Base-by-base conservation (phyloP, 2,888 invertebrate species). In the Encarsia formosa region DNA sequence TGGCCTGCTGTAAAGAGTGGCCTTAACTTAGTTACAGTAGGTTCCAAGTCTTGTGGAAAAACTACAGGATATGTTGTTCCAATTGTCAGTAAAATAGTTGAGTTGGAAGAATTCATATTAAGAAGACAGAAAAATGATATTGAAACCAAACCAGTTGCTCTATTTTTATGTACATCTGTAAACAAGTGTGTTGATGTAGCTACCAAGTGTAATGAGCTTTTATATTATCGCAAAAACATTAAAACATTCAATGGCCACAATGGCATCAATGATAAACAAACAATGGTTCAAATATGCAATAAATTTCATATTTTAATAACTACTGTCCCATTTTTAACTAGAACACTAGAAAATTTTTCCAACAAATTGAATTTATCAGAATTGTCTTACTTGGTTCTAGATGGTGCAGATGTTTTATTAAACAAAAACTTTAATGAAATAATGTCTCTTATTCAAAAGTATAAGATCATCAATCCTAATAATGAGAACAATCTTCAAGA, bases 291-390 rank as follows among this genome's bases (percentile, higher is more conserved):
- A 49, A 63, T 71, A 34, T 67, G 58, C 35, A 84, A 83, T 61
- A 85, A 86, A 0, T 86, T 85, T 66, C 85, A 88, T 61, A 74
- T 91, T 39, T 72, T 91, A 31, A 78, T 91, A 2, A 78, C 84
- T 6, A 88, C 88, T 0, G 86, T 88, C 0, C 71, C 78, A 1
- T 78, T 79, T 67, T 69, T 81, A 64, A 60, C 77, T 54, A 65
- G 83, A 61, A 65, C 82, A 67, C 55, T 79, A 63, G 56, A 76
- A 60, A 65, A 69, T 22, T 62, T 59, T 29, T 52, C 53, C 56
- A 70, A 74, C 18, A 65, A 79, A 5, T 72, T 86, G 0, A 82
- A 83, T 65, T 75, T 87, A 2, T 76, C 80, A 6, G 75, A 83
- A 20, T 70, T 90, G 1, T 79, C 80, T 13, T 83, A 83, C 60